Evolutionary conservation across 1,140 invertebrate genomes (phyloP).

Genomic region (Drosophila eugracilis): DNA sequence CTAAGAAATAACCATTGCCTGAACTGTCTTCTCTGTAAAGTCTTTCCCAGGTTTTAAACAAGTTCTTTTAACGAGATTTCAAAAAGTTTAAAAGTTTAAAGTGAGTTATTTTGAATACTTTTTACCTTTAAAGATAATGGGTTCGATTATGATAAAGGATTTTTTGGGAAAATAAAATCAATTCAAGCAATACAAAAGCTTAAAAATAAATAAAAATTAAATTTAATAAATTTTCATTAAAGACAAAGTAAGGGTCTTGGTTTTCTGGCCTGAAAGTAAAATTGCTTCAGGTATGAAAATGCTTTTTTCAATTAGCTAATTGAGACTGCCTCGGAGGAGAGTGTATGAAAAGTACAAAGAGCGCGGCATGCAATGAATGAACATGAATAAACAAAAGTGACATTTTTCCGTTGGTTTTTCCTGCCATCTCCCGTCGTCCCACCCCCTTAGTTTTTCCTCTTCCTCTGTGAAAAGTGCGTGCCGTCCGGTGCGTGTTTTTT

Average conservation of each 20-base stretch:
- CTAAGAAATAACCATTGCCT: too few species aligned
- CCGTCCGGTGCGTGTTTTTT: conserved; percentile 38
- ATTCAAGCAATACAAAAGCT: too few species aligned
- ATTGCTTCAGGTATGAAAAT: conserved; percentile 1
- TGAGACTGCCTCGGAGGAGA: conserved; percentile 6
- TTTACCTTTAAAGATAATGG: too few species aligned
- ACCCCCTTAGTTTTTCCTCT: background rate
- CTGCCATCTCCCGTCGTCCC: background rate
- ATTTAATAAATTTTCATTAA: too few species aligned
- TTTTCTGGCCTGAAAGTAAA: background rate
- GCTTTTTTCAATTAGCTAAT: conserved; percentile 25
- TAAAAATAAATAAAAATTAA: background rate
- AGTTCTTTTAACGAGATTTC: too few species aligned
- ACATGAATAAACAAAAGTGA: conserved; percentile 52
- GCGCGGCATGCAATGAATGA: conserved; percentile 48
- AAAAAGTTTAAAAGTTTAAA: too few species aligned
- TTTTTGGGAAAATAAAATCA: too few species aligned
- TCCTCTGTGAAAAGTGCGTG: conserved; percentile 45
- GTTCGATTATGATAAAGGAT: too few species aligned
- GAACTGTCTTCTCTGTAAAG: too few species aligned
- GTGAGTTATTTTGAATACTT: too few species aligned
- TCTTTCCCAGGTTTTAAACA: too few species aligned
- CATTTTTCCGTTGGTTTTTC: conserved; percentile 40
- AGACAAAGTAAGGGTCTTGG: too few species aligned
- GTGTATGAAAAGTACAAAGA: conserved; percentile 25